Evolutionary conservation across 2,113 vertebrate species (phyloP).

Genomic region (Tretioscincus oriximinensis): DNA sequence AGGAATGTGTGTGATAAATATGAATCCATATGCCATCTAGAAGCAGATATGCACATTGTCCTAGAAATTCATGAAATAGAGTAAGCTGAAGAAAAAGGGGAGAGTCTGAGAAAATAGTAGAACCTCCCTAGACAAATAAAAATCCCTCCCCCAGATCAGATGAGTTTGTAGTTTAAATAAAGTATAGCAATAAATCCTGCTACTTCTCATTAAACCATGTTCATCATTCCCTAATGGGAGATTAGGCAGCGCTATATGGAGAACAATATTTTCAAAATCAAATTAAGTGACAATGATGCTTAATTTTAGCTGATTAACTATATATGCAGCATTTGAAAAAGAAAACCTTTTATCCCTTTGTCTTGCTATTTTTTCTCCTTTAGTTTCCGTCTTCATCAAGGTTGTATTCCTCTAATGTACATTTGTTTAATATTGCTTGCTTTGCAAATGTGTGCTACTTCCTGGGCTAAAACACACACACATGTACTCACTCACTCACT

Average conservation of each 20-base stretch:
- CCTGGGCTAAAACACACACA: constrained; percentile 8
- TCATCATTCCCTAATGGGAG: constrained; percentile 66
- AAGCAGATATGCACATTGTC: constrained; percentile 4
- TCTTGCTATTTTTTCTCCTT: constrained; percentile 40
- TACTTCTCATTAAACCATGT: constrained; percentile 56
- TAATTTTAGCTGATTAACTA: constrained; percentile 71
- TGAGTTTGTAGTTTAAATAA: constrained; percentile 67
- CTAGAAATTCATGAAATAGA: neutral
- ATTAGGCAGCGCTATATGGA: constrained; percentile 63
- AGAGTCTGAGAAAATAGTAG: constrained; percentile 18
- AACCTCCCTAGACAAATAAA: constrained; percentile 18
- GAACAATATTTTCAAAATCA: constrained; percentile 68
- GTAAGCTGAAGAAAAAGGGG: constrained; percentile 53
- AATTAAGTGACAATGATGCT: constrained; percentile 63
- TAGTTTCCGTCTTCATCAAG: constrained; percentile 40
- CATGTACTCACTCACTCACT: neutral
- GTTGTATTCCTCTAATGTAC: constrained; percentile 36
- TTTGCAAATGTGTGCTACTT: constrained; percentile 64
- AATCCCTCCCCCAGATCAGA: constrained; percentile 11
- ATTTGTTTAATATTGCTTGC: constrained; percentile 61
- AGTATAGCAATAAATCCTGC: constrained; percentile 62
- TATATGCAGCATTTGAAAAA: constrained; percentile 54
- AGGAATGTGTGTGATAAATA: constrained; percentile 35
- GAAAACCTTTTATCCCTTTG: constrained; percentile 55
- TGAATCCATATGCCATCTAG: constrained; percentile 31